Conservation (phyloP, 2,797 vertebrate genomes). For the Arctocebus calabarensis region DNA sequence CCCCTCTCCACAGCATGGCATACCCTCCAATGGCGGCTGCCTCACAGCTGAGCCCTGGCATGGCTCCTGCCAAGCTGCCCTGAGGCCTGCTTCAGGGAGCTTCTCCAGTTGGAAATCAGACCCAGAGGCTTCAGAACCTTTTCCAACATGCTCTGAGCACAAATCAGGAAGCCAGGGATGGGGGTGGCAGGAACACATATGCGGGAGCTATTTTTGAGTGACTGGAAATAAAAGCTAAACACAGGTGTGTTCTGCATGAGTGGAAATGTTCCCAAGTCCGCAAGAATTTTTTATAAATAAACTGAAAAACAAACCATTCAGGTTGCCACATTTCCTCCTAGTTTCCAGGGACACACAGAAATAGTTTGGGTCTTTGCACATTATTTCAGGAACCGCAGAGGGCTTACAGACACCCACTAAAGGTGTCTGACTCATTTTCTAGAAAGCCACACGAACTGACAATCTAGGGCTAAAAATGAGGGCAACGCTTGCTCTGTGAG, state of each 20-base stretch:
- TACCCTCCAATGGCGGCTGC: not conserved
- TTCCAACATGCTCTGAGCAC: constrained; percentile 21
- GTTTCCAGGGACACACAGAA: constrained; percentile 72
- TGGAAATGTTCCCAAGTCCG: constrained; percentile 71
- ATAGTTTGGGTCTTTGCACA: constrained; percentile 58
- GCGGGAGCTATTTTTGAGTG: constrained; percentile 75
- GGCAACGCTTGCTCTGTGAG: constrained; percentile 11
- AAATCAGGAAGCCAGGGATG: constrained; percentile 58
- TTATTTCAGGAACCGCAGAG: constrained; percentile 59
- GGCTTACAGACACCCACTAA: constrained; percentile 50
- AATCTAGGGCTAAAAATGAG: constrained; percentile 63
- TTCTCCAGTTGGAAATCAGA: constrained; percentile 44
- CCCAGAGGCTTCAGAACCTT: constrained; percentile 51
- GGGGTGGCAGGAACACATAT: constrained; percentile 61
- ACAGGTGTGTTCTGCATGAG: constrained; percentile 78
- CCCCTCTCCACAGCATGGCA: not conserved
- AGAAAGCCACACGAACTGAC: constrained; percentile 71
- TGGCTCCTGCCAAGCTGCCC: constrained; percentile 17
- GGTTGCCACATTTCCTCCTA: constrained; percentile 65
- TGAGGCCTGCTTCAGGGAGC: constrained; percentile 35
- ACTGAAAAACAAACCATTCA: constrained; percentile 64
- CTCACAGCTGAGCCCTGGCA: not conserved
- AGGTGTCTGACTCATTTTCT: constrained; percentile 75
- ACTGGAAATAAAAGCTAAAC: constrained; percentile 77
- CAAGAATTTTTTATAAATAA: constrained; percentile 80